phyloP scores from a whole-genome alignment of 2,113 vertebrate species.

The Campylomormyrus tamandua region DNA sequence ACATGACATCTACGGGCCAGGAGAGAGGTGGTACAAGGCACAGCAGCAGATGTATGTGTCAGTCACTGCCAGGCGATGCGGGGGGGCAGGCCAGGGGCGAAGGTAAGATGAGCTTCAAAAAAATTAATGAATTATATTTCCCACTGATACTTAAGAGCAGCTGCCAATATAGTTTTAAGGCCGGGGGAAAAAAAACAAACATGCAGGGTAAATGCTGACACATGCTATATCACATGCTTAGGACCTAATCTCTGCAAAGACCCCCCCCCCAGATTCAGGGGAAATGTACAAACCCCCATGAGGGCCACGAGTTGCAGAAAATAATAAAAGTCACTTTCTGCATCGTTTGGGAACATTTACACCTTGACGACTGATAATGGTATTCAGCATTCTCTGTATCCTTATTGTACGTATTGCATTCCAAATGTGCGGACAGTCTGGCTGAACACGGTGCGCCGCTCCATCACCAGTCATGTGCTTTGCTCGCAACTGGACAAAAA shows the following conservation, averaged over 20 bases:
- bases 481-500: neutral
- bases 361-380: neutral
- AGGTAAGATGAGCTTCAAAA: neutral
- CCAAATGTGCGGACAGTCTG: neutral
- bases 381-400: neutral
- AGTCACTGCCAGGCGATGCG: neutral
- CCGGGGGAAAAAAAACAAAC: neutral
- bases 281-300: neutral
- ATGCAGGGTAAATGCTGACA: neutral
- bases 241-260: neutral
- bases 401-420: neutral
- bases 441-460: neutral
- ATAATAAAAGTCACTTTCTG: neutral
- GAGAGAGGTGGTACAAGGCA: neutral
- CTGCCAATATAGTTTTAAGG: neutral
- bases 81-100: neutral
- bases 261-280: neutral
- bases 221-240: neutral
- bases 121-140: neutral
- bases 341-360: neutral
- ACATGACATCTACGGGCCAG: neutral
- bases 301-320: neutral
- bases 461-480: neutral
- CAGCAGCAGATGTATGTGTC: neutral
- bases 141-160: neutral